Evolutionary conservation across 2,797 vertebrate genomes (phyloP), one percentile per base, ranked within the genome.

Genomic region (Pipistrellus kuhlii): DNA sequence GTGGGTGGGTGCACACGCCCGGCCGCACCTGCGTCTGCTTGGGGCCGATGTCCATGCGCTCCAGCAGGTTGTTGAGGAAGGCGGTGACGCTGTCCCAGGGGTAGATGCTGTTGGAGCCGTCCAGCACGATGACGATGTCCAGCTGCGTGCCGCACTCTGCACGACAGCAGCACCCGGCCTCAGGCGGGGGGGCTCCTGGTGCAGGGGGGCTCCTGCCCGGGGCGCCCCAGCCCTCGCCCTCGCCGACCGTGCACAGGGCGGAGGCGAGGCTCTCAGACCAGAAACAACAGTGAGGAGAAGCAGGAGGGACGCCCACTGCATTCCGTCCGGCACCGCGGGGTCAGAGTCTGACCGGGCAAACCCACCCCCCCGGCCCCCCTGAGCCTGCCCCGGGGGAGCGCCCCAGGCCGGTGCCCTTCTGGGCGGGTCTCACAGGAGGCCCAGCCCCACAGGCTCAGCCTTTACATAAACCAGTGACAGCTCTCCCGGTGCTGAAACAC

Each of bases 101-200:
- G 94, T 99, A 99, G 97, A 99, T 99, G 80, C 99, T 99, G 98
- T 99, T 99, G 20, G 99, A 99, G 11, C 99, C 99, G 85, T 99
- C 99, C 21, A 99, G 98, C 51, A 99, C 99, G 6, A 99, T 99
- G 89, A 99, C 98, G 0, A 99, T 99, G 91, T 99, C 99, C 98
- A 99, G 88, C 73, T 99, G 98, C 76, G 98, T 99, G 38, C 97
- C 97, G 97, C 99, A 99, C 27, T 98, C 99, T 99, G 98, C 12
- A 98, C 98, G 10, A 94, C 13, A 32, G 64, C 12, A 8, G 30
- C 30, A 6, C 6, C 6, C 14, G 9, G 27, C 59, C 59, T 64
- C 59, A 7, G 59, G 25, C 11, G 9, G 59, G 5, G 5, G 35
- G 59, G 25, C 59, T 62, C 59, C 27, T 1, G 25, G 38, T 41